Evolutionary conservation across 2,888 invertebrate species (phyloP), one percentile per base, ranked within the genome.

Genomic region (Limnephilus rhombicus): DNA sequence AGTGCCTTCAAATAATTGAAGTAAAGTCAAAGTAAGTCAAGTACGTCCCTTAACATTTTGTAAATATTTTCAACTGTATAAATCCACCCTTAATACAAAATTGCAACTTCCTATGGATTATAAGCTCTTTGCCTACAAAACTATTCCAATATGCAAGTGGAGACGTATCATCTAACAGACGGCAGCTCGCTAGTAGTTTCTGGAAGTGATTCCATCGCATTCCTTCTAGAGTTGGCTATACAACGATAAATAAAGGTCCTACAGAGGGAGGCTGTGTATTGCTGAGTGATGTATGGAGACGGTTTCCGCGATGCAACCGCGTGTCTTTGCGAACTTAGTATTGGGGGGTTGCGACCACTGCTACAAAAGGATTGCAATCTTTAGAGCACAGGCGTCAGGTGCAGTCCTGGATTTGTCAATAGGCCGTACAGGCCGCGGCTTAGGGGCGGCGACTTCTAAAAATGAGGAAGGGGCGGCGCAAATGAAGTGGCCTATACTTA

Each of bases 131-230:
- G 37, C 18, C 83, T 37, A 18, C 12, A 24, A 11, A 83, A 83
- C 83, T 83, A 83, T 83, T 83, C 24, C 83, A 83, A 83, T 83
- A 83, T 83, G 18, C 83, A 24, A 34, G 24, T 34, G 37, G 45
- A 45, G 86, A 86, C 86, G 49, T 37, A 45, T 45, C 86, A 29
- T 12, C 13, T 2, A 29, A 29, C 86, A 86, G 13, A 24, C 68
- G 68, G n/a, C 24, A n/a, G 68, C 68, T 68, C 68, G 86, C 86
- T 49, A 29, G 24, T 45, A 45, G 86, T 49, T 86, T 86, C 45
- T 86, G 86, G 86, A 45, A 86, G 86, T 86, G 86, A 86, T 86
- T 45, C 86, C 86, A 29, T 45, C 45, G 45, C 49, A 86, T 86
- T 86, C 86, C 86, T 86, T 13, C 68, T 9, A 7, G 68, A 68